A percentile compares a stretch with the other conserved stretches of the same genome.
These are phyloP conservation scores for Pelagia noctiluca DNA, from an alignment of 30 jellyfish, hydroid and myxozoan species.

Conservation along the genomic window DNA sequence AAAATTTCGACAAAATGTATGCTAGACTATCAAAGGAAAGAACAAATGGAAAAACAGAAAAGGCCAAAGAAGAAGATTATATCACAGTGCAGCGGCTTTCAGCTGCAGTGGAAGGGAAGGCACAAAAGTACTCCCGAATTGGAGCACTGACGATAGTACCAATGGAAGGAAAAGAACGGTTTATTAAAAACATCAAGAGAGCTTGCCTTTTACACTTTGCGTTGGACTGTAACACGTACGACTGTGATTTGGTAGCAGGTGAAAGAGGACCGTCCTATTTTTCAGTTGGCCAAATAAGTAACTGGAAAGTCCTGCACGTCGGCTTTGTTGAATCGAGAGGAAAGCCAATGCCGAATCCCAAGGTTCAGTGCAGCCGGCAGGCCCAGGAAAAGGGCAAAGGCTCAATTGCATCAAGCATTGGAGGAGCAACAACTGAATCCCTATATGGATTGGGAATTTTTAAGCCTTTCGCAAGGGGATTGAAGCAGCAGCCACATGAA, in stretches of 20 bases:
- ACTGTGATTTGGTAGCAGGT: not conserved
- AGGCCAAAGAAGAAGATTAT: too few relatives aligned
- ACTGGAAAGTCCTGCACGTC: constrained; percentile 1
- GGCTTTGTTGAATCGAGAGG: constrained; percentile 5
- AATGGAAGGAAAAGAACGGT: constrained; percentile 25
- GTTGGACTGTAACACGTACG: not conserved
- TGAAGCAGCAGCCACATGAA: not conserved
- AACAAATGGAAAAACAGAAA: too few relatives aligned
- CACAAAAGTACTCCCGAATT: constrained; percentile 19
- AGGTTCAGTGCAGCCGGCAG: too few relatives aligned
- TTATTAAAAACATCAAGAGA: not conserved
- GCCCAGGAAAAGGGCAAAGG: too few relatives aligned
- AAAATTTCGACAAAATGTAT: too few relatives aligned
- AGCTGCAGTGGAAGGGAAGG: constrained; percentile 18
- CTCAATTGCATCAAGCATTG: too few relatives aligned
- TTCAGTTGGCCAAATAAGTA: not conserved
- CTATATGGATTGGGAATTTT: too few relatives aligned
- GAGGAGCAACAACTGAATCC: too few relatives aligned
- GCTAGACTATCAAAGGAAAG: too few relatives aligned
- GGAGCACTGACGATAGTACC: constrained; percentile 26
- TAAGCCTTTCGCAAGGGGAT: too few relatives aligned
- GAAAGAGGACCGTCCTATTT: constrained; percentile 10
- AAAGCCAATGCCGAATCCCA: too few relatives aligned
- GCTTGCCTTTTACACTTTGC: constrained; percentile 6
- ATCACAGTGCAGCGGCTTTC: constrained; percentile 28